Conservation (phyloP, 2,888 invertebrate species). For the Caenorhabditis sulstoni region DNA sequence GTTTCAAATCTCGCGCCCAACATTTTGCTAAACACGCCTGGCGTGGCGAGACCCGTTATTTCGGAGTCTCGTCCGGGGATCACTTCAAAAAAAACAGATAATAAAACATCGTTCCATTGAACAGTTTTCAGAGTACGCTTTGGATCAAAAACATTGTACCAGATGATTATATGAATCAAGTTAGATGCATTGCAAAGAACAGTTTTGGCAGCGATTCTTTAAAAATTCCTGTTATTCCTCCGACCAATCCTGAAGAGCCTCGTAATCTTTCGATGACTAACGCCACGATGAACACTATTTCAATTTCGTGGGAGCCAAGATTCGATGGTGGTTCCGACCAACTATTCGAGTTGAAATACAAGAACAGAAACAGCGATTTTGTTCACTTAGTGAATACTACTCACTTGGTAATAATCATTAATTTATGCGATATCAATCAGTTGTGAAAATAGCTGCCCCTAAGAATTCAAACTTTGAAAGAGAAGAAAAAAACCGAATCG, state of each 20-base stretch:
- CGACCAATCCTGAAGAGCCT: conserved; percentile 74
- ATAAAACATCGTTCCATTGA: no score
- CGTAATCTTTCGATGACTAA: conserved; percentile 72
- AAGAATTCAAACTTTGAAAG: no score
- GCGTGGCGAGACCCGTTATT: no score
- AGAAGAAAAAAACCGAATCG: no score
- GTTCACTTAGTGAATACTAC: conserved; percentile 74
- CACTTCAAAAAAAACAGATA: no score
- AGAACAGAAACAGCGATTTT: conserved; percentile 66
- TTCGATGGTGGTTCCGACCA: conserved; percentile 80
- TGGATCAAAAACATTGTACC: conserved; percentile 73
- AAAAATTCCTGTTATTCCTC: conserved; percentile 64
- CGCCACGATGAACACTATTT: conserved; percentile 70
- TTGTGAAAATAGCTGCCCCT: no score
- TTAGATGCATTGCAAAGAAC: conserved; percentile 74
- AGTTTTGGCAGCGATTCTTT: conserved; percentile 72
- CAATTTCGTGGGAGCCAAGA: conserved; percentile 72
- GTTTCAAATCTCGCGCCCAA: no score
- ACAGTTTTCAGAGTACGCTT: conserved; percentile 75
- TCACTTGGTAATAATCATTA: conserved; percentile 63
- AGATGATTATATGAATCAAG: conserved; percentile 73
- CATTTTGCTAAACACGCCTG: no score
- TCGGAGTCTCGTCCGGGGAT: no score
- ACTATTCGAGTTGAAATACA: conserved; percentile 76
- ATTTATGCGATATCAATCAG: no score